Base-by-base conservation (phyloP, 2,888 invertebrate species). In the Harpalus rubripes region DNA sequence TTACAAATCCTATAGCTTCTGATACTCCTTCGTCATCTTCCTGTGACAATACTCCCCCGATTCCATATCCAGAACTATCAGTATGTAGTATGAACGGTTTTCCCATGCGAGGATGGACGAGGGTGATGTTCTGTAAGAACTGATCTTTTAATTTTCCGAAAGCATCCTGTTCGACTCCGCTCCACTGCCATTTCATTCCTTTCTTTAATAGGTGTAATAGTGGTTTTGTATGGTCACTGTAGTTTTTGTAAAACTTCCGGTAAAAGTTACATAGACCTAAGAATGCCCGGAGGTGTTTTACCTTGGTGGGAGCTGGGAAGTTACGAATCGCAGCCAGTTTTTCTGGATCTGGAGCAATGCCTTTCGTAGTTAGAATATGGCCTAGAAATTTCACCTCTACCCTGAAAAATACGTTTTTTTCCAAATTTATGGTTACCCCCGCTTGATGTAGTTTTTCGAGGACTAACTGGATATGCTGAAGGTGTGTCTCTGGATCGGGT, bases 361-460 rank as follows among this genome's bases (percentile, higher is more conserved):
- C n/a, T n/a, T n/a, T n/a, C n/a, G n/a, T n/a, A n/a, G n/a, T n/a
- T n/a, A n/a, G n/a, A n/a, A n/a, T n/a, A n/a, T n/a, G n/a, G 5
- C 85, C 85, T 15, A 84, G 39, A 41, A 85, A 85, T 39, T 72
- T 79, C 12, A 78, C 68, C 59, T 68, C 72, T 22, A 22, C 3
- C 22, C 22, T 22, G 22, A 10, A 85, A 86, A 86, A 88, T 12
- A 68, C 0, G 0, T 88, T 87, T 87, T 89, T 89, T 16, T 86
- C 86, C 2, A 88, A 44, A 59, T 87, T 87, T 0, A 88, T 41
- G 0, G 88, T 89, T 16, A 88, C 86, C 83, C 84, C 87, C 12
- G 87, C 85, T 7, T 87, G 81, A 15, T 84, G 52, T 59, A 88
- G 80, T 39, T 85, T 74, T 7, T 58, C 15, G 10, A 88, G 87